Percentiles rank a stretch among this genome's conserved stretches.
phyloP scores from a whole-genome alignment of 2,113 vertebrate species.

The Ariopsis seemanni region DNA sequence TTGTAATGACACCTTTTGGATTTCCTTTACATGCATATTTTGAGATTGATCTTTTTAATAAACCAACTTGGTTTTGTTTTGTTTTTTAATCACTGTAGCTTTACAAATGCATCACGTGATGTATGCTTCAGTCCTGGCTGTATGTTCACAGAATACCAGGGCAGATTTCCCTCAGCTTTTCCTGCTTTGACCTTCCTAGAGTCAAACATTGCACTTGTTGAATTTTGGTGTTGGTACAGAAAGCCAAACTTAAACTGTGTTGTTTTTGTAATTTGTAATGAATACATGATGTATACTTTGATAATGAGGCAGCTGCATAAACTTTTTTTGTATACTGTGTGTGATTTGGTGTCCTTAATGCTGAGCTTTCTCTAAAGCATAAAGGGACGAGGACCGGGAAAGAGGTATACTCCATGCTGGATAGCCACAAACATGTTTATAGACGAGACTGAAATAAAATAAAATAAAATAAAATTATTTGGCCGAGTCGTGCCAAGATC shows the following conservation, averaged over 20 bases:
- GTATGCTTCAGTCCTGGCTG: not conserved
- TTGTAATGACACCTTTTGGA: too few species aligned
- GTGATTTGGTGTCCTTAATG: not conserved
- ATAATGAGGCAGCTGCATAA: slow-evolving; percentile 52
- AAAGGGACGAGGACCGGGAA: not conserved
- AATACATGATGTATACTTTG: slow-evolving; percentile 17
- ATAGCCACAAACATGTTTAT: not conserved
- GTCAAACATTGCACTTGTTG: slow-evolving; percentile 10
- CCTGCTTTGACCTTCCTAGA: not conserved
- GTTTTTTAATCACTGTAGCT: not conserved
- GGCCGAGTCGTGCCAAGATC: too few species aligned
- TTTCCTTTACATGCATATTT: not conserved
- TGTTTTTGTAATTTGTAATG: slow-evolving; percentile 36
- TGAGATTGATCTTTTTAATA: not conserved
- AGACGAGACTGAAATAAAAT: not conserved
- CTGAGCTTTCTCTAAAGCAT: not conserved
- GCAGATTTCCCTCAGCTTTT: not conserved
- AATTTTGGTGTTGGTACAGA: not conserved
- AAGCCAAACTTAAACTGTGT: not conserved
- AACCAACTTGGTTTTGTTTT: not conserved
- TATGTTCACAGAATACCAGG: not conserved
- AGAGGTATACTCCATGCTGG: not conserved
- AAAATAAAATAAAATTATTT: not conserved
- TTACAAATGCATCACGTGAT: not conserved
- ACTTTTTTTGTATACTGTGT: not conserved